Evolutionary conservation across 1,140 invertebrate species (phyloP), one percentile per base, ranked within the genome.

Genomic region (Diorhabda sublineata): DNA sequence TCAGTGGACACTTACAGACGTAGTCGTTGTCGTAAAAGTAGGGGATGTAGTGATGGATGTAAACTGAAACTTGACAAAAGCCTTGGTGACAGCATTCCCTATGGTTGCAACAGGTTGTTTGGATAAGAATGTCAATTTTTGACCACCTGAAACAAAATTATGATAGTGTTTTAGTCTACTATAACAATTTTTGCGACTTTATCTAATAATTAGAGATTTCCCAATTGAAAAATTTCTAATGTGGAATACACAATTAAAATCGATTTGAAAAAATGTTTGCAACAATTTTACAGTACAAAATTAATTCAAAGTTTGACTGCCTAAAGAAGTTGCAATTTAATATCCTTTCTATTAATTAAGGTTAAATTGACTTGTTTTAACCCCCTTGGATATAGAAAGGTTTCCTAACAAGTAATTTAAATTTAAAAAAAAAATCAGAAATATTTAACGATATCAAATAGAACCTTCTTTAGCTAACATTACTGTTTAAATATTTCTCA

Each of bases 81-180:
- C 81, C 64, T 83, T 77, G 0, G 82, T 82, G 8, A 82, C 73
- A 58, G 76, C 67, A n/a, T 76, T 73, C 65, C 74, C 80, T 26
- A 79, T 78, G 1, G 82, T 77, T 0, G 80, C 76, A 9, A 83
- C 71, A 3, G 85, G 72, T 5, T 84, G 83, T 76, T 86, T 86
- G 0, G 85, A 82, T 47, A 87, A 72, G 65, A 87, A 83, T 1
- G 85, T 85, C n/a, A 87, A 72, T 61, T 85, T 81, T 74, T 85
- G 85, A 44, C 85, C 84, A 47, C 73, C 73, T 75, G 61, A 67
- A 69, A 73, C 26, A 1, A 26, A 26, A 26, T 26, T 26, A 26
- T 26, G 26, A 26, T 26, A 26, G 26, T 26, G 26, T 26, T 26
- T 26, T 26, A 26, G 26, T 26, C 26, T 26, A 26, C 26, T 1